Percentiles rank a stretch among this genome's conserved stretches.
These are phyloP conservation scores for Apistogramma diplotaenia DNA, from an alignment of 2,113 vertebrate species.

Conservation along the genomic window DNA sequence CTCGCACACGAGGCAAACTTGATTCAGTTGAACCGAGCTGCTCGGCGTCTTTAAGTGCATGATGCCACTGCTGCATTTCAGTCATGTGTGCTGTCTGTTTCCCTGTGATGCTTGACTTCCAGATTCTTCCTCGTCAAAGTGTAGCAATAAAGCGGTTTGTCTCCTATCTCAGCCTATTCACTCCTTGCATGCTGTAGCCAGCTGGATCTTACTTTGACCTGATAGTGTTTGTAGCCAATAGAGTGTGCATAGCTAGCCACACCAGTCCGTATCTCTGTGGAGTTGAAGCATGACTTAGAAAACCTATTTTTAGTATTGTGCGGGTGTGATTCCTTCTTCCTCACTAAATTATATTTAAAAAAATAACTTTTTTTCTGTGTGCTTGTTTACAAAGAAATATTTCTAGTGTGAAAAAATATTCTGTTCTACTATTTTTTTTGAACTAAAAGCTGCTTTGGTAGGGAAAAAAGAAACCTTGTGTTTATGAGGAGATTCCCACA, in stretches of 20 bases:
- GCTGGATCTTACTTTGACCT: slow-evolving; percentile 54
- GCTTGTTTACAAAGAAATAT: slow-evolving; percentile 34
- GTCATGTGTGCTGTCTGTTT: slow-evolving; percentile 57
- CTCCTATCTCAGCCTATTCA: slow-evolving; percentile 37
- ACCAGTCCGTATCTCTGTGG: slow-evolving; percentile 53
- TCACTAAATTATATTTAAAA: slow-evolving; percentile 19
- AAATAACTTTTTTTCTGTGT: slow-evolving; percentile 15
- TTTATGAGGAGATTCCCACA: slow-evolving; percentile 43
- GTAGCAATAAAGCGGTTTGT: slow-evolving; percentile 74
- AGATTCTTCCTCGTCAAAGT: slow-evolving; percentile 74
- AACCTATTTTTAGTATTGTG: slow-evolving; percentile 54
- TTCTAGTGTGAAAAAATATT: slow-evolving; percentile 37
- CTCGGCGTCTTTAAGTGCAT: slow-evolving; percentile 60
- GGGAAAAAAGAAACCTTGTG: slow-evolving; percentile 15
- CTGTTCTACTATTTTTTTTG: slow-evolving; percentile 63
- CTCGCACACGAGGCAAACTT: slow-evolving; percentile 25
- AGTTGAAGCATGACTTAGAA: slow-evolving; percentile 67
- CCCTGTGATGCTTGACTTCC: slow-evolving; percentile 71
- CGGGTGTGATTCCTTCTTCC: slow-evolving; percentile 47
- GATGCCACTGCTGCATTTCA: slow-evolving; percentile 63
- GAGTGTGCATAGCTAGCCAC: slow-evolving; percentile 60
- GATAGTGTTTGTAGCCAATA: slow-evolving; percentile 65
- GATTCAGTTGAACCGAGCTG: slow-evolving; percentile 6
- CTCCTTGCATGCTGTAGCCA: slow-evolving; percentile 68
- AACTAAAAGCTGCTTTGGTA: slow-evolving; percentile 55